A percentile compares a stretch with the other conserved stretches of the same genome.
phyloP scores from a whole-genome alignment of 2,113 vertebrate species.

The Rhinichthys klamathensis region DNA sequence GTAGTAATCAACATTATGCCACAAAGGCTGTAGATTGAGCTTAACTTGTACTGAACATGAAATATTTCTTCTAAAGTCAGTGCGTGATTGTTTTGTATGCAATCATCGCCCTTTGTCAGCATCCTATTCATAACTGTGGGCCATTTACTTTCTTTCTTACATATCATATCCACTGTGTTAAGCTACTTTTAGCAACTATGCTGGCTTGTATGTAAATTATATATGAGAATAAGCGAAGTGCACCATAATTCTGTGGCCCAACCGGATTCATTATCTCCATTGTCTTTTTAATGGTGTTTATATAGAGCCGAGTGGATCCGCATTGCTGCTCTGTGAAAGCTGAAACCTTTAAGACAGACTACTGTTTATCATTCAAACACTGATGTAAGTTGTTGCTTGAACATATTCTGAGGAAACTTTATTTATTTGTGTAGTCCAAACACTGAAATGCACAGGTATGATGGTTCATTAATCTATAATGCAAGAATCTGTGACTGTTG shows the following conservation, averaged over 20 bases:
- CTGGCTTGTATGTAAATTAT: slow-evolving; percentile 21
- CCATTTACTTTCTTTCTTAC: not conserved
- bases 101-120: not conserved
- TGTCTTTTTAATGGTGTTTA: slow-evolving; percentile 7
- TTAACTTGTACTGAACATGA: not conserved
- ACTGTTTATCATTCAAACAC: slow-evolving; percentile 12
- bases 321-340: slow-evolving; percentile 4
- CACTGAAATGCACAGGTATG: not conserved
- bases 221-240: slow-evolving; percentile 2
- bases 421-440: not conserved
- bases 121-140: not conserved
- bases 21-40: not conserved
- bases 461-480: not conserved
- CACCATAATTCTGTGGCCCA: not conserved
- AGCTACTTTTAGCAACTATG: not conserved
- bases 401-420: not conserved
- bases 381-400: not conserved
- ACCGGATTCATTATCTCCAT: not conserved
- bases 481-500: not conserved
- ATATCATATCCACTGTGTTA: not conserved
- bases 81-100: not conserved
- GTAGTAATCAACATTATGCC: not conserved
- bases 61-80: not conserved
- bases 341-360: slow-evolving; percentile 29
- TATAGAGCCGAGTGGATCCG: not conserved